Base-by-base conservation (phyloP, 2,888 invertebrate species). In the Abrostola tripartita region DNA sequence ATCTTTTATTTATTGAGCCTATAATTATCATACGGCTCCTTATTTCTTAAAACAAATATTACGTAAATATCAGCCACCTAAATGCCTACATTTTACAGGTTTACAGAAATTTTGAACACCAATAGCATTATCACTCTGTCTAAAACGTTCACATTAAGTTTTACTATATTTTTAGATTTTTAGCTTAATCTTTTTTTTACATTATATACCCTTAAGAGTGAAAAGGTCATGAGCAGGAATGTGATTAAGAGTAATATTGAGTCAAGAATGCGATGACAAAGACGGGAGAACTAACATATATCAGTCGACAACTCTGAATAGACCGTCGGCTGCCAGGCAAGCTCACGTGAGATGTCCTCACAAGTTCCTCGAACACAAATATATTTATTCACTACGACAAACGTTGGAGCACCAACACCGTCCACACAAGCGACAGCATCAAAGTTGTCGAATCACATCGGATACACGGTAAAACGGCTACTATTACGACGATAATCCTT, bases 121-220 rank as follows among this genome's bases (percentile, higher is more conserved):
- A 71, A 74, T 61, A 64, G 51, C 54, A 42, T 54, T 62, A 67
- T 62, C 68, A 74, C 65, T 78, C 60, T 65, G 60, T 62, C 54
- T 50, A 67, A 24, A 65, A 56, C 9, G 24, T 71, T 71, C 61
- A 64, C 52, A 60, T 50, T 36, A 38, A 37, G 35, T 71, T 79
- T 80, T 74, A 24, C 80, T 62, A 65, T 68, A 66, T 72, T 79
- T 75, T 67, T 78, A 55, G n/a, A 12, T 59, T 61, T 69, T 8
- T 9, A 61, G 61, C 58, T 78, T 72, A 65, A 61, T 64, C 67
- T 65, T 73, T 71, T 73, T 77, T 69, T 55, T 35, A 57, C 44
- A 61, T 56, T 60, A 65, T 14, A 44, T 53, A 53, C 40, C 55
- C 55, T 37, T 64, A 57, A 37, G 61, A 51, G 37, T 61, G 68